Conservation (phyloP, 2,113 vertebrate genomes). For the Motacilla tschutschensis region DNA sequence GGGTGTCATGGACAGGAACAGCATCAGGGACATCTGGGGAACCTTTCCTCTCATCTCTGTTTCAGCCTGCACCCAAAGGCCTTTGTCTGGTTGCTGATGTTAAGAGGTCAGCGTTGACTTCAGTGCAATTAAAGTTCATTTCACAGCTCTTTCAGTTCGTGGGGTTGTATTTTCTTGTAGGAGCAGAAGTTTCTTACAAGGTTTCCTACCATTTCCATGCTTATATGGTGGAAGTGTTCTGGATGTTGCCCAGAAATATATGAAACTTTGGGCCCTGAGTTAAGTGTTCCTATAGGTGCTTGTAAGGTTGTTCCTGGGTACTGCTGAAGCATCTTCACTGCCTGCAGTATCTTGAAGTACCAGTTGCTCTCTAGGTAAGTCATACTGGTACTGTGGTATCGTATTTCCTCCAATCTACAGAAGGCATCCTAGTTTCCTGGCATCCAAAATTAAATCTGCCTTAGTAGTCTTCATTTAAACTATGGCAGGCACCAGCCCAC, state of each 20-base stretch:
- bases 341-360: background rate
- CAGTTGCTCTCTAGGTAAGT: background rate
- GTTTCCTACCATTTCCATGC: background rate
- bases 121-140: background rate
- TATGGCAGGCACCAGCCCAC: conserved; percentile 17
- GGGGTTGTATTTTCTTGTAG: background rate
- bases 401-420: background rate
- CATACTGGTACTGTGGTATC: background rate
- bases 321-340: background rate
- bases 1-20: background rate
- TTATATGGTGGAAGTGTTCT: background rate
- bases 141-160: background rate
- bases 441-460: background rate
- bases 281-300: background rate
- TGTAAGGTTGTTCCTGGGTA: background rate
- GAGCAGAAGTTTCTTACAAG: background rate
- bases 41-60: background rate
- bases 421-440: background rate
- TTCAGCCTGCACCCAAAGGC: background rate
- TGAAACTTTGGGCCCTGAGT: background rate
- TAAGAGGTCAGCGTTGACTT: background rate
- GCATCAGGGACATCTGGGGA: background rate
- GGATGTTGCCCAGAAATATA: background rate
- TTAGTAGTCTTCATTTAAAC: conserved; percentile 8
- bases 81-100: fast-evolving